Conservation (phyloP, 2,797 vertebrate genomes). For the Melanotaenia pygmaea region DNA sequence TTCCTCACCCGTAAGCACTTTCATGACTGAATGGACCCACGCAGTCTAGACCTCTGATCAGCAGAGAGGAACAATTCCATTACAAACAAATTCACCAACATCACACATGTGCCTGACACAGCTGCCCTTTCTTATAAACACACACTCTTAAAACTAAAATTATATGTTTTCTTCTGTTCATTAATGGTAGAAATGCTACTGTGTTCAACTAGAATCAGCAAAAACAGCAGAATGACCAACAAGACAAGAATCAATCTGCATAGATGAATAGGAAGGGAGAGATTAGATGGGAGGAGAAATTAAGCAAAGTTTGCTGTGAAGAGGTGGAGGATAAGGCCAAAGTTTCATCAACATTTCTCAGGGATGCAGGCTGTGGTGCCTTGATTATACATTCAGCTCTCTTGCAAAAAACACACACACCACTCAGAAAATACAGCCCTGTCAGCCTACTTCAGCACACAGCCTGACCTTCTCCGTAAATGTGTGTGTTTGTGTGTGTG, state of each 20-base stretch:
- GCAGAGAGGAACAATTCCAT: conserved; percentile 57
- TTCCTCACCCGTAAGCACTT: conserved; percentile 61
- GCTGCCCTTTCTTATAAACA: conserved; percentile 7
- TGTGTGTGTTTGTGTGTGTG: conserved; percentile 13
- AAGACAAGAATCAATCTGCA: conserved; percentile 33
- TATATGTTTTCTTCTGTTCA: neutral
- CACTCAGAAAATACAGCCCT: conserved; percentile 67
- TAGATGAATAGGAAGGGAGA: conserved; percentile 19
- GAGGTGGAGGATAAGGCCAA: conserved; percentile 60
- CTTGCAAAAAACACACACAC: conserved; percentile 51
- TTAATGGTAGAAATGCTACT: conserved; percentile 3
- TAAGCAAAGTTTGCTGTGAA: conserved; percentile 41
- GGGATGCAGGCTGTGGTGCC: conserved; percentile 48
- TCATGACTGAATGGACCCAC: conserved; percentile 54
- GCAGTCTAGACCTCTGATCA: conserved; percentile 56
- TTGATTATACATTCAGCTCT: conserved; percentile 71
- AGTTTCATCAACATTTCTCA: conserved; percentile 72
- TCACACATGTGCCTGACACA: conserved; percentile 18
- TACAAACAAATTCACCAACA: conserved; percentile 44
- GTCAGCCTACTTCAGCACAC: conserved; percentile 71
- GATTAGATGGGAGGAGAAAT: conserved; percentile 24
- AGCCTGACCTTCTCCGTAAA: conserved; percentile 54
- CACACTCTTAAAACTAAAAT: conserved; percentile 9
- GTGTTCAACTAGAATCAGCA: conserved; percentile 26
- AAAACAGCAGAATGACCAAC: conserved; percentile 19